These are phyloP conservation scores for Dexiosoma caninum DNA, from an alignment of 2,888 invertebrate species.

Conservation along the genomic window DNA sequence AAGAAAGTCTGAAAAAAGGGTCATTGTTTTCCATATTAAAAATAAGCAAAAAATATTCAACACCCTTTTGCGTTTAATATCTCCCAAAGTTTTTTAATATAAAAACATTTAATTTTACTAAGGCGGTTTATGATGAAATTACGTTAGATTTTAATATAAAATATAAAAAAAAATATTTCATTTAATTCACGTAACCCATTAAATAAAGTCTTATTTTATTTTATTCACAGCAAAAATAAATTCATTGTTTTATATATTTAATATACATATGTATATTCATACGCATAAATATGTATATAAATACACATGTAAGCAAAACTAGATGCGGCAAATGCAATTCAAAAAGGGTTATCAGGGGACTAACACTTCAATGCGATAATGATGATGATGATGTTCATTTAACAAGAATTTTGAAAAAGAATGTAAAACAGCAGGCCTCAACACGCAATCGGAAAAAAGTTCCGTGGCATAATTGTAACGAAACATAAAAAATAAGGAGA, in stretches of 20 bases:
- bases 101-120: not conserved
- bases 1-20: conserved; percentile 32
- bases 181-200: conserved; percentile 14
- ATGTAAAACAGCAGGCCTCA: too few relatives aligned
- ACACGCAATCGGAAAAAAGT: too few relatives aligned
- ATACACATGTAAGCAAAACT: too few relatives aligned
- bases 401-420: too few relatives aligned
- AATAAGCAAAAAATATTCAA: not conserved
- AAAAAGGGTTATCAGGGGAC: conserved; percentile 2
- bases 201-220: not conserved
- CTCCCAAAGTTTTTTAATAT: conserved; percentile 25
- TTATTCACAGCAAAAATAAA: not conserved
- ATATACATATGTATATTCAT: not conserved
- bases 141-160: not conserved
- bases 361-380: not conserved
- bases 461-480: too few relatives aligned
- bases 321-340: not conserved
- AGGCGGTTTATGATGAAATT: not conserved
- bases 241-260: not conserved
- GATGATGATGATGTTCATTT: too few relatives aligned
- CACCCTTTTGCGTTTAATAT: conserved; percentile 4
- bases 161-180: not conserved
- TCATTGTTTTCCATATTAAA: conserved; percentile 42
- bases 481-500: too few relatives aligned
- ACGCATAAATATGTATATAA: too few relatives aligned